Conservation (phyloP, 2,888 invertebrate genomes). For the Sinohyriopsis cumingii region DNA sequence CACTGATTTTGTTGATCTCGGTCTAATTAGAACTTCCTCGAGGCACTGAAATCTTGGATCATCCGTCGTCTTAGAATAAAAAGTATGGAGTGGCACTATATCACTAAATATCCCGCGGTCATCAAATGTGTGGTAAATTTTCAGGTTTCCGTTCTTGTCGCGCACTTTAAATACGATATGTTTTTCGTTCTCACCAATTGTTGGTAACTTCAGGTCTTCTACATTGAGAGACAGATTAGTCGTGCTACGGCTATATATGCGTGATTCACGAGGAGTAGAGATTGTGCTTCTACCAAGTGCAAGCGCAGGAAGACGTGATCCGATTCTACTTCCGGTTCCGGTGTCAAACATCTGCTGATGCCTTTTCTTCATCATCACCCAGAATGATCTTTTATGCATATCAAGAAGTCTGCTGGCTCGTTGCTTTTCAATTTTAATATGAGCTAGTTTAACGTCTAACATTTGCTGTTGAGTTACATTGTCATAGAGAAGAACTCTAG, state of each 20-base stretch:
- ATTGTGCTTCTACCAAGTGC: slow-evolving; percentile 1
- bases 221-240: slow-evolving; percentile 14
- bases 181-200: slow-evolving; percentile 21
- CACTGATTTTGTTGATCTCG: slow-evolving; percentile 18
- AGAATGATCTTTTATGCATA: slow-evolving; percentile 47
- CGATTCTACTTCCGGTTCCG: neutral
- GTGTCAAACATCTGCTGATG: slow-evolving; percentile 15
- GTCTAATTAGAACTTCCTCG: slow-evolving; percentile 40
- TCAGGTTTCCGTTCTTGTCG: slow-evolving; percentile 37
- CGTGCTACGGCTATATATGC: neutral
- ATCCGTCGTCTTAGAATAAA: slow-evolving; percentile 35
- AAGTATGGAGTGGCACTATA: slow-evolving; percentile 35
- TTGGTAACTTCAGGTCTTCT: slow-evolving; percentile 29
- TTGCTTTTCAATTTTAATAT: slow-evolving; percentile 51
- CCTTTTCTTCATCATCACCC: slow-evolving; percentile 28
- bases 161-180: slow-evolving; percentile 41
- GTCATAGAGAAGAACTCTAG: slow-evolving; percentile 62
- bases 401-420: slow-evolving; percentile 46
- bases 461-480: slow-evolving; percentile 65
- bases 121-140: slow-evolving; percentile 43
- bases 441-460: slow-evolving; percentile 56
- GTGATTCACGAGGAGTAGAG: neutral
- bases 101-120: slow-evolving; percentile 43
- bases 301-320: slow-evolving; percentile 5
- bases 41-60: slow-evolving; percentile 53